Evolutionary conservation across 2,888 invertebrate genomes (phyloP).

Genomic region (Eudemis profundana): DNA sequence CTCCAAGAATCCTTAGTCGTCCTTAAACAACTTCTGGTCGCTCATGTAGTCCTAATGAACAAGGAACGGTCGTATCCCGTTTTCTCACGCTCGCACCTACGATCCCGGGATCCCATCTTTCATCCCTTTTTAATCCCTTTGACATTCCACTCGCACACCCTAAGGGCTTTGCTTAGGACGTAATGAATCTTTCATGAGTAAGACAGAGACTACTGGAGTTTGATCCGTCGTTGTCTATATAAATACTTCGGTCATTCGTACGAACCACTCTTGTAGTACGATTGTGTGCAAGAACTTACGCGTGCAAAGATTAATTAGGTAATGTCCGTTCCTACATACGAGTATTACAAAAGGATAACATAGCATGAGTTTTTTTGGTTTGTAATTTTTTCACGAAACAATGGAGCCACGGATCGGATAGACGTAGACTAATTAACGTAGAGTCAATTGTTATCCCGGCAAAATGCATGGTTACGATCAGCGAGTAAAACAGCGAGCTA

Average conservation of each 20-base stretch:
- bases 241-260: background rate
- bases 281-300: no score
- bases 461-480: no score
- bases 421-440: no score
- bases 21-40: constrained; percentile 31
- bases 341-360: no score
- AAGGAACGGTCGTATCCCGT: constrained; percentile 43
- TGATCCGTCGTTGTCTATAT: constrained; percentile 1
- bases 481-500: no score
- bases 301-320: no score
- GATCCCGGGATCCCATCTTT: constrained; percentile 40
- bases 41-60: constrained; percentile 37
- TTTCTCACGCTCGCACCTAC: constrained; percentile 46
- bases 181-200: background rate
- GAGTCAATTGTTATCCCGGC: no score
- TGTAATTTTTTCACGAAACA: no score
- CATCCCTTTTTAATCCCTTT: constrained; percentile 39
- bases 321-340: no score
- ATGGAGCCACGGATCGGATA: no score
- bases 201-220: constrained; percentile 2
- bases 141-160: constrained; percentile 24
- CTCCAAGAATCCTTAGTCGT: constrained; percentile 28
- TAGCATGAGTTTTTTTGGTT: no score
- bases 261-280: background rate
- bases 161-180: background rate